Conservation (phyloP, 2,113 vertebrate species). For the Thunnus maccoyii region DNA sequence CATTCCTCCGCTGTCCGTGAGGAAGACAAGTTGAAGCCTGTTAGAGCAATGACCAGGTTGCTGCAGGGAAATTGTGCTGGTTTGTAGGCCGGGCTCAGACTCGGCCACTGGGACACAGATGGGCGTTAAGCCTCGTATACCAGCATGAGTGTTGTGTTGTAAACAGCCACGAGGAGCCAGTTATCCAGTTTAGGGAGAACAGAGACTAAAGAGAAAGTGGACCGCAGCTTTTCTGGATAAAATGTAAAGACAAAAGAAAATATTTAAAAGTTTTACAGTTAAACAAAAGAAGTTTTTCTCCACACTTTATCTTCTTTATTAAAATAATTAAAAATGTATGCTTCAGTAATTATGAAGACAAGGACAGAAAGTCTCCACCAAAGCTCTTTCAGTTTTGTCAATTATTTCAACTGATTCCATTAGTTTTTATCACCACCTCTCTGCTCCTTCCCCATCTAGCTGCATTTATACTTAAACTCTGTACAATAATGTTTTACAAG, state of each 20-base stretch:
- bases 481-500: background rate
- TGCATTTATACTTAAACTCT: background rate
- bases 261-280: too few species aligned
- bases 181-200: conserved; percentile 34
- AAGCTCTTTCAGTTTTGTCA: background rate
- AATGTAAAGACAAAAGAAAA: background rate
- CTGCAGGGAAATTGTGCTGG: conserved; percentile 19
- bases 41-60: background rate
- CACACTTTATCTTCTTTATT: background rate
- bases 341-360: background rate
- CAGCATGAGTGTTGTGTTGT: conserved; percentile 19
- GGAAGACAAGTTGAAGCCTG: conserved; percentile 6
- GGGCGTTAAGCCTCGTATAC: conserved; percentile 19
- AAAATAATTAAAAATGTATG: background rate
- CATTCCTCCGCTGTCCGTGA: conserved; percentile 9
- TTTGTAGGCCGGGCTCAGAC: conserved; percentile 10
- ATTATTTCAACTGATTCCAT: background rate
- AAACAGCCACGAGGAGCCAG: conserved; percentile 46
- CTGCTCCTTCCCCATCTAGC: background rate
- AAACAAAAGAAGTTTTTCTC: too few species aligned
- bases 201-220: conserved; percentile 20
- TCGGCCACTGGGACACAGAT: conserved; percentile 9
- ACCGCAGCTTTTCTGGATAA: background rate
- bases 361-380: background rate
- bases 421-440: background rate